phyloP scores from a whole-genome alignment of 2,113 vertebrate genomes.

The Antennarius striatus region DNA sequence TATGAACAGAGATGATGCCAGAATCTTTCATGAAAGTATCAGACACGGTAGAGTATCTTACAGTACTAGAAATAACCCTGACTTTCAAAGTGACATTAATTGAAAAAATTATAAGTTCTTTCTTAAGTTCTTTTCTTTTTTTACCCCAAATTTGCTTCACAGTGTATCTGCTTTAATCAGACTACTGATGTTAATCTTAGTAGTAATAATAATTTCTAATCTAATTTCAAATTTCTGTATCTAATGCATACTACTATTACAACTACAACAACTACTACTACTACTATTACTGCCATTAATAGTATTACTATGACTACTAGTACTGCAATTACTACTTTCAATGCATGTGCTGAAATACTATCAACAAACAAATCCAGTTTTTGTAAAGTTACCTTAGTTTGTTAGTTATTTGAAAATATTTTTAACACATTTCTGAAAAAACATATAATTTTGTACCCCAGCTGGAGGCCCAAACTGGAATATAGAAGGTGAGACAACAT shows the following conservation, averaged over 20 bases:
- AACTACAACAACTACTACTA: conserved; percentile 12
- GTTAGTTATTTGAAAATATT: conserved; percentile 46
- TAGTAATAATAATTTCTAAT: conserved; percentile 15
- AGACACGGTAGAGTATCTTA: conserved; percentile 79
- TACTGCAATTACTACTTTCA: conserved; percentile 48
- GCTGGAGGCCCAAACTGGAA: conserved; percentile 85
- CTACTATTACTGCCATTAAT: conserved; percentile 6
- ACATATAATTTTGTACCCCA: conserved; percentile 80
- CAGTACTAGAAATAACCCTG: conserved; percentile 41
- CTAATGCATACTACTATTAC: conserved; percentile 59
- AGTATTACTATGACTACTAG: conserved; percentile 40
- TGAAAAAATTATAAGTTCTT: conserved; percentile 7
- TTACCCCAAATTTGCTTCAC: conserved; percentile 26
- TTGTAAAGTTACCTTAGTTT: conserved; percentile 52
- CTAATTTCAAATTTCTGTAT: conserved; percentile 53
- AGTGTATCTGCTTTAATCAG: conserved; percentile 50
- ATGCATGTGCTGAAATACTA: conserved; percentile 68
- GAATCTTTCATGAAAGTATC: conserved; percentile 80
- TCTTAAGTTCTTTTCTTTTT: conserved; percentile 11
- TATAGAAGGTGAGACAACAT: conserved; percentile 84
- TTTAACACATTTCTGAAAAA: conserved; percentile 65
- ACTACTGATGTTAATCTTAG: conserved; percentile 34
- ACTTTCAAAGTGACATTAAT: not conserved
- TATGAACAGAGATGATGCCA: conserved; percentile 81
- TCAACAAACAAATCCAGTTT: conserved; percentile 39